Base-by-base conservation (phyloP, 2,888 invertebrate genomes). In the Coleophora flavipennella region DNA sequence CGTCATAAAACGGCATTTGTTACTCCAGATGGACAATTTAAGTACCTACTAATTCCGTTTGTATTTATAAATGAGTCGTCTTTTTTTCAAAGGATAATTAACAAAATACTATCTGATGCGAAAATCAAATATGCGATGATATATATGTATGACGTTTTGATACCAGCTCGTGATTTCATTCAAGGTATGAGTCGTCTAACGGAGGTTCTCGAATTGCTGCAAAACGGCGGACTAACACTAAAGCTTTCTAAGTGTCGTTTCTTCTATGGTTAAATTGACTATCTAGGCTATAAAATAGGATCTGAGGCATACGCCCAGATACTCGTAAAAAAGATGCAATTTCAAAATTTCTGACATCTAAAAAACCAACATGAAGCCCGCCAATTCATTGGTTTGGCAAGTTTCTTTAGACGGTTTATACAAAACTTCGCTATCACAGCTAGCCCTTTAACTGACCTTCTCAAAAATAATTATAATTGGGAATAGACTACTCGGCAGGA, bases 11-110 rank as follows among this genome's bases (percentile, higher is more conserved):
- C 26, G n/a, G 29, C 29, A 1, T 29, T 8, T 9, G 29, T 29
- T 2, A 29, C 29, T 29, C 29, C n/a, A 40, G 46, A 1, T 45
- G 39, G 40, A 49, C 39, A 67, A 10, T 71, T 43, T 36, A 60
- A 72, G 43, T 68, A 54, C 41, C 49, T 55, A 4, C 40, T 54
- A 1, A 63, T 72, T 62, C 63, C 65, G 0, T 76, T 72, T 38
- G 69, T 67, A 2, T 46, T 73, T 0, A 45, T 50, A 0, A 71
- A 70, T 41, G 65, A 73, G 0, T 67, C 67, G 7, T 51, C 59
- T 1, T 55, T 59, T 0, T 74, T 67, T 41, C 65, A 68, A 38
- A 44, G 58, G 20, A 50, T 62, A 4, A 59, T 70, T 36, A 57
- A 62, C 33, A 42, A 49, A 20, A 46, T 59, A 3, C 36, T 62